These are phyloP conservation scores for Pilophorus perplexus DNA, from an alignment of 2,888 invertebrate species.

Conservation along the genomic window DNA sequence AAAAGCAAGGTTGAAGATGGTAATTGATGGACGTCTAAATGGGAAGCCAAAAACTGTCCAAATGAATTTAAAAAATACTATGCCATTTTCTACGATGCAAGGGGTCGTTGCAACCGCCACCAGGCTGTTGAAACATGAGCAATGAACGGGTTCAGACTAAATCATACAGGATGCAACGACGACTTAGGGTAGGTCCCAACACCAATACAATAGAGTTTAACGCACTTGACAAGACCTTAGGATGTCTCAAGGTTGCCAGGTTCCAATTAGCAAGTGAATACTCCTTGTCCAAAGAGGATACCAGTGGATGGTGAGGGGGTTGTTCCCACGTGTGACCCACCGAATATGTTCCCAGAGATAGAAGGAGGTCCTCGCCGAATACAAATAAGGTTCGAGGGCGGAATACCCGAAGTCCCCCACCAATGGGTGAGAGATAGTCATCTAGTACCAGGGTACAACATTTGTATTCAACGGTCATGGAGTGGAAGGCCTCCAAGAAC, in stretches of 20 bases:
- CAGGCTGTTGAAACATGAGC: no score
- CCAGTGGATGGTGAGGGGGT: background rate
- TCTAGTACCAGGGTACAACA: slow-evolving; percentile 31
- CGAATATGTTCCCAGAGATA: slow-evolving; percentile 41
- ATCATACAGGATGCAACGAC: no score
- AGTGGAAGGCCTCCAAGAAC: no score
- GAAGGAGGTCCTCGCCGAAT: slow-evolving; percentile 34
- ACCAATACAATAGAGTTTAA: background rate
- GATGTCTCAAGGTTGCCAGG: slow-evolving; percentile 12
- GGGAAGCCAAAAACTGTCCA: no score
- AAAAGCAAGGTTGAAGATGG: no score
- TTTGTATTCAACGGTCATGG: slow-evolving; percentile 41
- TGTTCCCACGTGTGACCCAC: slow-evolving; percentile 42
- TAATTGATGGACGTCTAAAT: no score
- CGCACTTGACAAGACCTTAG: background rate
- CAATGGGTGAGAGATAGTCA: slow-evolving; percentile 38
- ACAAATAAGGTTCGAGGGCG: slow-evolving; percentile 39
- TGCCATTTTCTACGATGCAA: no score
- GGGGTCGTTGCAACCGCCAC: no score
- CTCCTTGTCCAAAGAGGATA: slow-evolving; percentile 10
- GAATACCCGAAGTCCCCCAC: slow-evolving; percentile 35
- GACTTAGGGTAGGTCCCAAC: slow-evolving; percentile 3
- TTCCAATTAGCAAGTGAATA: slow-evolving; percentile 33
- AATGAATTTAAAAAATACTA: no score
- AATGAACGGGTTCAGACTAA: no score